phyloP scores from a whole-genome alignment of 2,797 vertebrate species.

The Orestias chungarensis region DNA sequence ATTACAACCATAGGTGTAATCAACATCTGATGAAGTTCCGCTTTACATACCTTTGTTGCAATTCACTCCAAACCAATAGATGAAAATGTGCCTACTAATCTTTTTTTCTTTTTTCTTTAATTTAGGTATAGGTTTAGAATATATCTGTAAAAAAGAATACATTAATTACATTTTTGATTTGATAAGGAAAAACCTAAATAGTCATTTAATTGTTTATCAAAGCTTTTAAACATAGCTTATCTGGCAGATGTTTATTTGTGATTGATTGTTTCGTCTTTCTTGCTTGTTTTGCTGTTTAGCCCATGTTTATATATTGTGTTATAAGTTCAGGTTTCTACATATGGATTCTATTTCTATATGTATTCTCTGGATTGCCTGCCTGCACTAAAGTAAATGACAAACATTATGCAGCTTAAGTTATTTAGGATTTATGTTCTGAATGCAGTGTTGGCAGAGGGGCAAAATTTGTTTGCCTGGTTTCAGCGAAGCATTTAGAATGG shows the following conservation, averaged over 20 bases:
- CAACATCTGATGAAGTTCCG: too few species aligned
- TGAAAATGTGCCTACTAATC: too few species aligned
- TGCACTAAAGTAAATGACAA: too few species aligned
- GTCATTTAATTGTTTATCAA: background rate
- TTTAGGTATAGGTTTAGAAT: too few species aligned
- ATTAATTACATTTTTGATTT: background rate
- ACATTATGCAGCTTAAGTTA: background rate
- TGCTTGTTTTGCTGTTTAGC: background rate
- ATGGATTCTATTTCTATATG: too few species aligned
- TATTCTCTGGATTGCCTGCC: too few species aligned
- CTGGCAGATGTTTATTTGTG: too few species aligned
- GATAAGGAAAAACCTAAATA: background rate
- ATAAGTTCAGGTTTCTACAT: background rate
- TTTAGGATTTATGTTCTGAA: conserved; percentile 30
- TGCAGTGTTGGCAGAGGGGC: conserved; percentile 33
- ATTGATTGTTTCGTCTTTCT: background rate
- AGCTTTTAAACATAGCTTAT: background rate
- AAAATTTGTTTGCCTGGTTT: conserved; percentile 29
- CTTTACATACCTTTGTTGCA: too few species aligned
- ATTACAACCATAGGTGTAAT: too few species aligned
- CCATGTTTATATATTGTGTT: background rate
- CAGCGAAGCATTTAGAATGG: conserved; percentile 33
- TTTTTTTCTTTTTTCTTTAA: too few species aligned
- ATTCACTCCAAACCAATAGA: too few species aligned
- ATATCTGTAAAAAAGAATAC: too few species aligned